Evolutionary conservation across 2,797 vertebrate species (phyloP).

Genomic region (Coregonus sp.): DNA sequence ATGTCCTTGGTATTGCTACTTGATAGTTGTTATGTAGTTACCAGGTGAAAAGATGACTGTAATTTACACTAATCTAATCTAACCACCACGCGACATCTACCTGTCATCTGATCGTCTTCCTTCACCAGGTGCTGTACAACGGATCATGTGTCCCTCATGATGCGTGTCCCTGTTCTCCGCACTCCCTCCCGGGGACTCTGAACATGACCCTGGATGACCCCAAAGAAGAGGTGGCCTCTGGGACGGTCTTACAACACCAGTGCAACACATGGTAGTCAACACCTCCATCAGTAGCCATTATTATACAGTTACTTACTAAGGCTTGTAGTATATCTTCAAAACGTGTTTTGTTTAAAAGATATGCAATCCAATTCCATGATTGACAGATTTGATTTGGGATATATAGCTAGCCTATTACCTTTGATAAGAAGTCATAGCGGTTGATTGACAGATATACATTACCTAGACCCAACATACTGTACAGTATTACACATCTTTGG

Average conservation of each 20-base stretch:
- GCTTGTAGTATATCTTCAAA: no score
- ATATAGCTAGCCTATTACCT: background rate
- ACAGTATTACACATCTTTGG: background rate
- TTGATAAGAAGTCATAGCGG: background rate
- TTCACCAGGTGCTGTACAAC: constrained; percentile 73
- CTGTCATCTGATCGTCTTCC: background rate
- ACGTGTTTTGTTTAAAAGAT: no score
- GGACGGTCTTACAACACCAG: constrained; percentile 66
- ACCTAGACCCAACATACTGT: background rate
- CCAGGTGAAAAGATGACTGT: no score
- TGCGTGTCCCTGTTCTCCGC: constrained; percentile 77
- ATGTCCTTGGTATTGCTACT: no score
- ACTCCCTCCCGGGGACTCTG: constrained; percentile 60
- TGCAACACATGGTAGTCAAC: constrained; percentile 84
- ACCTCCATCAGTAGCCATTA: background rate
- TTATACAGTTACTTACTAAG: background rate
- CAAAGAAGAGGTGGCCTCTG: constrained; percentile 62
- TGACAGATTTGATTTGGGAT: background rate
- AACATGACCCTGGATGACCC: constrained; percentile 67
- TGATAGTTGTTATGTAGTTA: no score
- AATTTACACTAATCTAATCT: no score
- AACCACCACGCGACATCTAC: background rate
- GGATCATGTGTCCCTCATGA: constrained; percentile 69
- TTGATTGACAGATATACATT: background rate
- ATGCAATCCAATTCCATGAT: background rate